phyloP scores from a whole-genome alignment of 2,113 vertebrate species.

The Antennarius striatus region DNA sequence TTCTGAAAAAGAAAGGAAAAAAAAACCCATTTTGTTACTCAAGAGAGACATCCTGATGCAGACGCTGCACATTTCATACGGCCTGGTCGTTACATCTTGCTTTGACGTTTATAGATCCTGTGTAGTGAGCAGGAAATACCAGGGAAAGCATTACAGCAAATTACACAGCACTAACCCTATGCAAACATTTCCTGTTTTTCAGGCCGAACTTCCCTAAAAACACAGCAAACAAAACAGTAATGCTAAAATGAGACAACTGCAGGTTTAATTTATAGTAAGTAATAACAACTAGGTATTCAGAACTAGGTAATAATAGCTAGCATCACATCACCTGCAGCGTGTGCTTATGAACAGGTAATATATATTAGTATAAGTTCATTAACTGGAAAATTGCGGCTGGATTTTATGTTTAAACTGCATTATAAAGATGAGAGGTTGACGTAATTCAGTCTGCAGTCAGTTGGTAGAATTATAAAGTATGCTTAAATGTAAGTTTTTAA shows the following conservation, averaged over 20 bases:
- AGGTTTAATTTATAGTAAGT: no score
- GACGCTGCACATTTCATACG: no score
- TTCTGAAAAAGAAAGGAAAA: conserved; percentile 76
- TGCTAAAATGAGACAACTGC: no score
- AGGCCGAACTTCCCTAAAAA: background rate
- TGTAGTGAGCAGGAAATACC: background rate
- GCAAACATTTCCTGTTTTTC: background rate
- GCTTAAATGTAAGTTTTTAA: background rate
- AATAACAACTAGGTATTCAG: background rate
- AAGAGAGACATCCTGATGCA: no score
- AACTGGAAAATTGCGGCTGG: background rate
- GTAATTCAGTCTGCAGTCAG: fast-evolving
- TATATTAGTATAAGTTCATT: background rate
- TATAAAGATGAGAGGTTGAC: background rate
- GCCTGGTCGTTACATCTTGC: no score
- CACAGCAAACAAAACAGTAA: no score
- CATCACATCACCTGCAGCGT: fast-evolving
- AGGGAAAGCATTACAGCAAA: background rate
- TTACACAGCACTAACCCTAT: background rate
- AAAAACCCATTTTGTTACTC: background rate
- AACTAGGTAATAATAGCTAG: fast-evolving
- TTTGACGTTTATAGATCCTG: background rate
- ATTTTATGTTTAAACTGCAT: background rate
- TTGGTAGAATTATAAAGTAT: background rate
- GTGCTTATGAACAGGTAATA: fast-evolving